Evolutionary conservation across 2,113 vertebrate species (phyloP).

Genomic region (Mystacornis crossleyi): DNA sequence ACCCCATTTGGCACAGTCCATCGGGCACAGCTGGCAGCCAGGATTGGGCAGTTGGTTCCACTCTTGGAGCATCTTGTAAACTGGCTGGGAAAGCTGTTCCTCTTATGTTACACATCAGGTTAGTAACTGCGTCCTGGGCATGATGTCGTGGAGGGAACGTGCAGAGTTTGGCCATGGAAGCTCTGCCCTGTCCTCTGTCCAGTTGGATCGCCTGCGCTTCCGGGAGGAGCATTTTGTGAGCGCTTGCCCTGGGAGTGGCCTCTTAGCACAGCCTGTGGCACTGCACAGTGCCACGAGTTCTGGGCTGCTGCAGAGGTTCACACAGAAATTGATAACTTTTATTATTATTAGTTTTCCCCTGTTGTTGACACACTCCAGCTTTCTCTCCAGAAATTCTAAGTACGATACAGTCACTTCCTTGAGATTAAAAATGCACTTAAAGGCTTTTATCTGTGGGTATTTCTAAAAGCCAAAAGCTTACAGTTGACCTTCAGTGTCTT

Average conservation of each 20-base stretch:
- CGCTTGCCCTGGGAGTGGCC: not conserved
- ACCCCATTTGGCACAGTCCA: not conserved
- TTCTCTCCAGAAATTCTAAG: not conserved
- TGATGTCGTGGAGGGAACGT: not conserved
- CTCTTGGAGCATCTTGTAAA: not conserved
- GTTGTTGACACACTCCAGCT: not conserved
- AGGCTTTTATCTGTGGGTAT: not conserved
- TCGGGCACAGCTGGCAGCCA: not conserved
- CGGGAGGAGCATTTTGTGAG: not conserved
- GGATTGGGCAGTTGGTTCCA: not conserved
- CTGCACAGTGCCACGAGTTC: not conserved
- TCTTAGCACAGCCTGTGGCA: not conserved
- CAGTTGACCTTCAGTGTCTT: not conserved
- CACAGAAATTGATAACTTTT: not conserved
- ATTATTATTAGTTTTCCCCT: not conserved
- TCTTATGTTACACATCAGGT: not conserved
- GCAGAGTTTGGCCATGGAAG: not conserved
- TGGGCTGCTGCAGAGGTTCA: not conserved
- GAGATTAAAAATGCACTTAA: not conserved
- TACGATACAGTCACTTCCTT: not conserved
- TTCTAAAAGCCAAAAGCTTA: not conserved
- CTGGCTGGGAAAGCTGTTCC: not conserved
- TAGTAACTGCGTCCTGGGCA: not conserved
- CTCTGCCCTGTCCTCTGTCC: not conserved
- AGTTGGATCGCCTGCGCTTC: accelerated